These are phyloP conservation scores for Oxytorus armatus DNA, from an alignment of 2,888 invertebrate species.

Conservation along the genomic window DNA sequence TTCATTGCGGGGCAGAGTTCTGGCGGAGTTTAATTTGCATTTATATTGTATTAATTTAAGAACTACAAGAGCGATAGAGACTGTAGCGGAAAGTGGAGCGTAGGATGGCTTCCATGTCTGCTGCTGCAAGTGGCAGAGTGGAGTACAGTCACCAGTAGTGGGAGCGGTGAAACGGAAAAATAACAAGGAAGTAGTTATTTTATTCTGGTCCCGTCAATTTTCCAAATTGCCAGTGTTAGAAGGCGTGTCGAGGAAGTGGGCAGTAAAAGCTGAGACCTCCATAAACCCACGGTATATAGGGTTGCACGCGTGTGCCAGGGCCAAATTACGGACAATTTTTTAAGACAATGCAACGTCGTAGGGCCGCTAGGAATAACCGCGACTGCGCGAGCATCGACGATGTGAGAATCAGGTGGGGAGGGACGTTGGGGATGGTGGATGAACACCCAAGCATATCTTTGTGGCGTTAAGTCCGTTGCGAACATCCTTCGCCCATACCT, in stretches of 20 bases:
- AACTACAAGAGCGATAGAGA: slow-evolving; percentile 53
- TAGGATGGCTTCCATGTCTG: slow-evolving; percentile 26
- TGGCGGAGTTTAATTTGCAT: slow-evolving; percentile 77
- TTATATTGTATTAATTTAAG: slow-evolving; percentile 80
- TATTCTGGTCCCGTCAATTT: slow-evolving; percentile 75
- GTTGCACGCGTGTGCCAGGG: slow-evolving; percentile 21
- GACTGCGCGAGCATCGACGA: slow-evolving; percentile 40
- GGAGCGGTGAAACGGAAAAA: slow-evolving; percentile 66
- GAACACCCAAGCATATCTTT: background rate
- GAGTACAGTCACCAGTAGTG: slow-evolving; percentile 27
- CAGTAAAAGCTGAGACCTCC: slow-evolving; percentile 70
- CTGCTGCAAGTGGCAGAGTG: slow-evolving; percentile 33
- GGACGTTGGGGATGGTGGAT: no score
- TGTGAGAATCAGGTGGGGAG: slow-evolving; percentile 34
- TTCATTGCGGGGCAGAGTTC: slow-evolving; percentile 68
- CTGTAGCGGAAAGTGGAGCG: slow-evolving; percentile 34
- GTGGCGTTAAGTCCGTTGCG: slow-evolving; percentile 16
- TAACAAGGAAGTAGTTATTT: slow-evolving; percentile 76
- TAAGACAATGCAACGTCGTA: slow-evolving; percentile 52
- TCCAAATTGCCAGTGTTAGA: slow-evolving; percentile 74
- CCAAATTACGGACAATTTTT: slow-evolving; percentile 68
- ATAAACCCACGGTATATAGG: slow-evolving; percentile 37
- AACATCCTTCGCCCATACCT: background rate
- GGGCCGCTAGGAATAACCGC: slow-evolving; percentile 42
- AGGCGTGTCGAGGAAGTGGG: slow-evolving; percentile 65